A percentile compares a stretch with the other conserved stretches of the same genome.
phyloP scores from a whole-genome alignment of 2,888 invertebrate species.

The Dermolepida albohirtum region DNA sequence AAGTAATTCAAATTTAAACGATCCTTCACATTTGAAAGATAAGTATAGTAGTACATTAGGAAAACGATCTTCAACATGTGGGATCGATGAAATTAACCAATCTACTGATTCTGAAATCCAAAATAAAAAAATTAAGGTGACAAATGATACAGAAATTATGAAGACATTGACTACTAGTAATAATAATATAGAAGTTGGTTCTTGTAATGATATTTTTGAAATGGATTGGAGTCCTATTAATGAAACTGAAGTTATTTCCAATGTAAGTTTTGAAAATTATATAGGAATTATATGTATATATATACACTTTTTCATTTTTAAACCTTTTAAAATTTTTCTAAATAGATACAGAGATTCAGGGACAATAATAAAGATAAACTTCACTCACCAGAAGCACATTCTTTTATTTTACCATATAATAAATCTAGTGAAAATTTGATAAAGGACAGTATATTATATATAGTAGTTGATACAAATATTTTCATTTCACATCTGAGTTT shows the following conservation, averaged over 20 bases:
- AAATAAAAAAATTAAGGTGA: constrained; percentile 5
- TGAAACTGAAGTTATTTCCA: constrained; percentile 46
- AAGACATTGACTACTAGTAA: neutral
- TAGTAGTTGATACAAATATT: constrained; percentile 68
- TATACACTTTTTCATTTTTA: neutral
- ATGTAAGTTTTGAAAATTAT: constrained; percentile 45
- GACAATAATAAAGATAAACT: constrained; percentile 37
- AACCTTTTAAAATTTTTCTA: constrained; percentile 41
- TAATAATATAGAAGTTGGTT: constrained; percentile 22
- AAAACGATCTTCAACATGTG: constrained; percentile 4
- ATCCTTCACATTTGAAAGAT: neutral
- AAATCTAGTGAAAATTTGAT: neutral
- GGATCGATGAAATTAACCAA: neutral
- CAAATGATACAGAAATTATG: neutral
- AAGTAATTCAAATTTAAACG: neutral
- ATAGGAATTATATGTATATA: constrained; percentile 13
- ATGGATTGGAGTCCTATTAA: constrained; percentile 55
- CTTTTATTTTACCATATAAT: neutral
- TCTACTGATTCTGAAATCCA: neutral
- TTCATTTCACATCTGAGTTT: constrained; percentile 63
- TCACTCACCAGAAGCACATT: neutral
- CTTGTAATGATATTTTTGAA: constrained; percentile 38
- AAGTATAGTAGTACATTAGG: neutral
- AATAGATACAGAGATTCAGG: constrained; percentile 47
- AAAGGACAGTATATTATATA: constrained; percentile 50